Conservation (phyloP, 2,797 vertebrate species). For the Nyctalus aviator region DNA sequence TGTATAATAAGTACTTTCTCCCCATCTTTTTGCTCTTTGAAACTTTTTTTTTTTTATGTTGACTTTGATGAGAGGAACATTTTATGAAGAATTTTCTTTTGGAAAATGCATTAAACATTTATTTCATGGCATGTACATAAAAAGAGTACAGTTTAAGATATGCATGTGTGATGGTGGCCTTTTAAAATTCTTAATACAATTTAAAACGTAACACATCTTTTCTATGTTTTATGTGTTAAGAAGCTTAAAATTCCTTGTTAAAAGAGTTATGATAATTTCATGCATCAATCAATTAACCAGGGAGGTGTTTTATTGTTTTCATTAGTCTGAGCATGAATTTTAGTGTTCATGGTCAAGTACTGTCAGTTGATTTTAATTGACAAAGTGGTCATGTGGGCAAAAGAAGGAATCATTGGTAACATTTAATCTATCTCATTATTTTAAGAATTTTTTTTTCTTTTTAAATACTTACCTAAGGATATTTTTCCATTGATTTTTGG, state of each 20-base stretch:
- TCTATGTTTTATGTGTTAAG: neutral
- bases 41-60: slow-evolving; percentile 52
- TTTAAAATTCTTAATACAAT: slow-evolving; percentile 8
- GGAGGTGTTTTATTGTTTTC: slow-evolving; percentile 20
- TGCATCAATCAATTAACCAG: neutral
- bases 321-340: slow-evolving; percentile 1
- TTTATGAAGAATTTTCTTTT: slow-evolving; percentile 34
- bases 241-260: neutral
- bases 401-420: neutral
- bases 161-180: neutral
- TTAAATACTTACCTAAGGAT: too few species aligned
- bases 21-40: neutral
- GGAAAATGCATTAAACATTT: neutral
- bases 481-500: too few species aligned
- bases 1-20: neutral
- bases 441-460: neutral
- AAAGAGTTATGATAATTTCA: neutral
- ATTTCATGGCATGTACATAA: neutral
- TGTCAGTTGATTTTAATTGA: slow-evolving; percentile 48
- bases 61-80: neutral
- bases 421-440: neutral
- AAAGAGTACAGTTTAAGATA: neutral
- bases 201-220: neutral
- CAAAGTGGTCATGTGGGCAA: neutral
- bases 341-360: neutral